Conservation (phyloP, 2,888 invertebrate species). For the Toxonevra muliebris region DNA sequence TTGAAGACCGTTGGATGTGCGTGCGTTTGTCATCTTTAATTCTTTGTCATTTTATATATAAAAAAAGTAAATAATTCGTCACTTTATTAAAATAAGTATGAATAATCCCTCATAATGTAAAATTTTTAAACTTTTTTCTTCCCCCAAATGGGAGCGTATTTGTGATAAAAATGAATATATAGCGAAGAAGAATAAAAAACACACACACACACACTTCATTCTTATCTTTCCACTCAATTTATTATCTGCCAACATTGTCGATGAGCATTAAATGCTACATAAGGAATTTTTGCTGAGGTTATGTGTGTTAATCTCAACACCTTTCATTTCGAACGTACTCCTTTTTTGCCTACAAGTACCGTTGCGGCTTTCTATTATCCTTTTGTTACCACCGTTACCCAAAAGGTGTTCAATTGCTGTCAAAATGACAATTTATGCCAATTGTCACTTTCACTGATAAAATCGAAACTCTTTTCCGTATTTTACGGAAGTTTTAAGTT, state of each 20-base stretch:
- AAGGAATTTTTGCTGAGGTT: constrained; percentile 13
- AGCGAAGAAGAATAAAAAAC: constrained; percentile 22
- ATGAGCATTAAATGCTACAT: constrained; percentile 31
- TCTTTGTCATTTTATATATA: too few relatives aligned
- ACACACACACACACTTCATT: constrained; percentile 25
- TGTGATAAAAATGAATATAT: too few relatives aligned
- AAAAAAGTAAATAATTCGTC: too few relatives aligned
- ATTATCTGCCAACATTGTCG: constrained; percentile 30
- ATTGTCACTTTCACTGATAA: constrained; percentile 30
- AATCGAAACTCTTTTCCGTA: constrained; percentile 31
- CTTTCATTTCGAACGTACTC: constrained; percentile 9
- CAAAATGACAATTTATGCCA: constrained; percentile 16
- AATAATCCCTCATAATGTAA: constrained; percentile 7
- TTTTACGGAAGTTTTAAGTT: constrained; percentile 33
- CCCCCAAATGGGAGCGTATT: too few relatives aligned
- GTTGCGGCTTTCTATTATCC: constrained; percentile 4
- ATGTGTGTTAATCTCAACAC: not conserved
- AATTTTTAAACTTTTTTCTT: too few relatives aligned
- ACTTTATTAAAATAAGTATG: too few relatives aligned
- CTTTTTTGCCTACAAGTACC: constrained; percentile 15
- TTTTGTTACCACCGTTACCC: constrained; percentile 23
- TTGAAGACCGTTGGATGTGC: too few relatives aligned
- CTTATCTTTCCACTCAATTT: constrained; percentile 19
- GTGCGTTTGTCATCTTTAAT: too few relatives aligned
- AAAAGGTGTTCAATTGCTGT: constrained; percentile 29